Conservation (phyloP, 2,797 vertebrate genomes). For the Thamnophis elegans region DNA sequence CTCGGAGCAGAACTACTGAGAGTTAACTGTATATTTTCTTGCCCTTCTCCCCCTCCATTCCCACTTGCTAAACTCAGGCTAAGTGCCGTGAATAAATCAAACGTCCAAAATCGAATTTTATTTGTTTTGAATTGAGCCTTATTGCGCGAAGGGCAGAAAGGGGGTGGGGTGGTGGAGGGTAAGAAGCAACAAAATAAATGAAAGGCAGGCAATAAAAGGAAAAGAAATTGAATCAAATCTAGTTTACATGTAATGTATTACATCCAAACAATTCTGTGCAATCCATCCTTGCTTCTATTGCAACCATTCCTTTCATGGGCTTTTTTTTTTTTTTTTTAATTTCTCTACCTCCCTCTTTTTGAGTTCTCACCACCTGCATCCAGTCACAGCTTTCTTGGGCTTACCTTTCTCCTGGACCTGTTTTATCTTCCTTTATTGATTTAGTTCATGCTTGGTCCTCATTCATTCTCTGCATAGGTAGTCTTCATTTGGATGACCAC, state of each 20-base stretch:
- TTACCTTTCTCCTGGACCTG: neutral
- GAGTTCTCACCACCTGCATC: neutral
- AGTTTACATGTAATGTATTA: neutral
- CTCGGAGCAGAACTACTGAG: neutral
- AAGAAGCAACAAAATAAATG: neutral
- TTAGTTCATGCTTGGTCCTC: neutral
- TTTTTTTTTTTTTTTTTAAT: neutral
- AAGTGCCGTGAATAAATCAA: neutral
- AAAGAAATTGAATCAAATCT: neutral
- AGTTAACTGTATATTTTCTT: neutral
- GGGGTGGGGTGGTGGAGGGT: neutral
- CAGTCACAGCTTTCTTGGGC: neutral
- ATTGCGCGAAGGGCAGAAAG: neutral
- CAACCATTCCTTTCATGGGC: neutral
- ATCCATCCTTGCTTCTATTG: neutral
- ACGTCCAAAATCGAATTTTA: neutral
- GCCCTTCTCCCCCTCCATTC: neutral
- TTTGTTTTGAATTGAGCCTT: neutral
- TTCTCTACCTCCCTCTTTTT: neutral
- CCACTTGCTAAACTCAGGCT: neutral
- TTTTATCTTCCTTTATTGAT: neutral
- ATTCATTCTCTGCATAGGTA: neutral
- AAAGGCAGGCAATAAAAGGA: neutral
- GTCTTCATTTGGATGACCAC: neutral
- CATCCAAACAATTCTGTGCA: neutral